Conservation (phyloP, 2,113 vertebrate species). For the Chaetodon auriga region DNA sequence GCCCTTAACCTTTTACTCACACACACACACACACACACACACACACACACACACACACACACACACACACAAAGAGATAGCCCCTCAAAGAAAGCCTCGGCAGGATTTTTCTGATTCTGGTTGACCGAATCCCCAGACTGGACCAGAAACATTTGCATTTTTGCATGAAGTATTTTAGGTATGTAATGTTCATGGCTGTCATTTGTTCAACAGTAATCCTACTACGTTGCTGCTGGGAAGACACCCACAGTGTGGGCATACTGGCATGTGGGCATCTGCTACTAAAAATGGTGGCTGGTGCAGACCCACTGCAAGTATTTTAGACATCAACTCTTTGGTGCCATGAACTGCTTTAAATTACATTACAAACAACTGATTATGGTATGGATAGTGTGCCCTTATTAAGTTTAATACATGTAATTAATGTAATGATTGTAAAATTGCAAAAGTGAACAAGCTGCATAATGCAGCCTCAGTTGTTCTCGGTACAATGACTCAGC, state of each 20-base stretch:
- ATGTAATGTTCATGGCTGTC: neutral
- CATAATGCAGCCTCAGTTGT: slow-evolving; percentile 9
- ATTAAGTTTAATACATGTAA: neutral
- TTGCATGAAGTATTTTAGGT: slow-evolving; percentile 13
- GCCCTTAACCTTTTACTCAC: neutral
- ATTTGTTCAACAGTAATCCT: slow-evolving; percentile 16
- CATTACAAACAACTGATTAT: slow-evolving; percentile 16
- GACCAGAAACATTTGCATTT: neutral
- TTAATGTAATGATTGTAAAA: neutral
- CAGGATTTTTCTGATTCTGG: neutral
- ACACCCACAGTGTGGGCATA: slow-evolving; percentile 39
- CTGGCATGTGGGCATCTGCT: slow-evolving; percentile 25
- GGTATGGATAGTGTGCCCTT: neutral
- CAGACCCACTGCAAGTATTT: slow-evolving; percentile 2
- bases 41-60: no score
- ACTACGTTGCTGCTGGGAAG: slow-evolving; percentile 20
- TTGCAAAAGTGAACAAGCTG: neutral
- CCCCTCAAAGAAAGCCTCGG: neutral
- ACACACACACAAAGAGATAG: no score
- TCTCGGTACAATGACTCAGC: slow-evolving; percentile 10
- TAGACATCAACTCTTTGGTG: neutral
- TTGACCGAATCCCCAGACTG: neutral
- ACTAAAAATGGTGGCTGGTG: slow-evolving; percentile 34
- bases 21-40: no score
- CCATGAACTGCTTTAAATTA: slow-evolving; percentile 8